These are phyloP conservation scores for Malacosoma neustria DNA, from an alignment of 2,888 invertebrate genomes.

Conservation along the genomic window DNA sequence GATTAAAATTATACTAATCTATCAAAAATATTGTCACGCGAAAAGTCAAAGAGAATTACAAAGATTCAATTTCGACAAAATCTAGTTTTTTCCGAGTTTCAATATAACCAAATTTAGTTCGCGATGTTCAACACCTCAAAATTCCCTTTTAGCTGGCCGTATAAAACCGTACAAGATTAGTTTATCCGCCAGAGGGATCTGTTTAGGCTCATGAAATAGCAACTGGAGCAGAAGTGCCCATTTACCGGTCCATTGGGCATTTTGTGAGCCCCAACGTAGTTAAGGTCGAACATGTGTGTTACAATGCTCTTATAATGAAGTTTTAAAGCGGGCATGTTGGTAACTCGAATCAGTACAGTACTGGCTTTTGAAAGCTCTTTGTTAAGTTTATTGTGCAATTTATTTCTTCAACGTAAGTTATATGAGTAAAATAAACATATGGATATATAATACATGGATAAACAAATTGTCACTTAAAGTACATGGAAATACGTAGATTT, in stretches of 20 bases:
- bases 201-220: slow-evolving; percentile 39
- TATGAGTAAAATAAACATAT: too few relatives aligned
- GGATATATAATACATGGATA: too few relatives aligned
- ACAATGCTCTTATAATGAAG: slow-evolving; percentile 38
- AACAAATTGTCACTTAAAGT: too few relatives aligned
- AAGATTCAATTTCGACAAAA: too few relatives aligned
- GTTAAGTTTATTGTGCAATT: neutral
- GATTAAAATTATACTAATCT: too few relatives aligned
- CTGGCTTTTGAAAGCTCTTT: neutral
- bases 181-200: slow-evolving; percentile 32
- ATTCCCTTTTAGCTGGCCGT: slow-evolving; percentile 14
- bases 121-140: neutral
- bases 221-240: slow-evolving; percentile 65
- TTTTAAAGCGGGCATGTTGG: slow-evolving; percentile 20
- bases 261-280: slow-evolving; percentile 42
- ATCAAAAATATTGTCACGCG: too few relatives aligned
- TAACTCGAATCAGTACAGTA: slow-evolving; percentile 5
- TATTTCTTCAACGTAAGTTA: too few relatives aligned
- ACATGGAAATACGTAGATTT: too few relatives aligned
- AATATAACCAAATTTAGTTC: neutral
- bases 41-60: too few relatives aligned
- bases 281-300: slow-evolving; percentile 32
- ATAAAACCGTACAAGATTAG: slow-evolving; percentile 48
- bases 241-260: slow-evolving; percentile 58
- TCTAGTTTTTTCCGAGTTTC: too few relatives aligned